These are phyloP conservation scores for Lytechinus variegatus DNA, from an alignment of 35 echinoderm and acorn worm species.

Conservation along the genomic window DNA sequence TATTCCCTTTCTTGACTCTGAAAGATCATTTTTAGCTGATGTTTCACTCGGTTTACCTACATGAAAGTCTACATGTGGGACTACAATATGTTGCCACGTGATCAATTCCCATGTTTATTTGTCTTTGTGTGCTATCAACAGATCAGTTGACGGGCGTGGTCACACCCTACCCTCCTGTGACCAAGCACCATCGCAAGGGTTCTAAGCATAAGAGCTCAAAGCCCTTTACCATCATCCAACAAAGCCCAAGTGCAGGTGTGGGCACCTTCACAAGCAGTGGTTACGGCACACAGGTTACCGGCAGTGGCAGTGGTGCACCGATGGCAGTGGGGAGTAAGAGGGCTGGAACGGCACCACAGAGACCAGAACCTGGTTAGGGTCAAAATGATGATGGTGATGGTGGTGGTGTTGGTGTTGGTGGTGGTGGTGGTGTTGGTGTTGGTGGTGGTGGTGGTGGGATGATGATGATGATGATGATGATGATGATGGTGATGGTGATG, in stretches of 20 bases:
- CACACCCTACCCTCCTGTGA: neutral
- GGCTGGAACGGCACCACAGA: neutral
- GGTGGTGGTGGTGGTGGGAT: too few relatives aligned
- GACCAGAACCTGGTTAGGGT: constrained; percentile 36
- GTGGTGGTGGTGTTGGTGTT: constrained; percentile 16
- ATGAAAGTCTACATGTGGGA: too few relatives aligned
- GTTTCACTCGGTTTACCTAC: too few relatives aligned
- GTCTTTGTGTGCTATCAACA: neutral
- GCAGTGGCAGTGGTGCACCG: neutral
- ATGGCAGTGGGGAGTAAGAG: constrained; percentile 21
- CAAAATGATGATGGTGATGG: too few relatives aligned
- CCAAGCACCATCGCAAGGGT: constrained; percentile 23
- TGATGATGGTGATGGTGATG: constrained; percentile 29
- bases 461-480: constrained; percentile 18
- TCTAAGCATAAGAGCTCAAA: constrained; percentile 41
- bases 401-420: neutral
- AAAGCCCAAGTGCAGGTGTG: neutral
- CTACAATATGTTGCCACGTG: too few relatives aligned
- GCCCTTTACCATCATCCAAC: constrained; percentile 8
- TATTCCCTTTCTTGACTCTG: too few relatives aligned
- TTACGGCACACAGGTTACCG: neutral
- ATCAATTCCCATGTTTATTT: too few relatives aligned
- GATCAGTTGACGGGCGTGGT: neutral
- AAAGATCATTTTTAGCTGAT: too few relatives aligned
- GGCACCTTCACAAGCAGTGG: neutral